Evolutionary conservation across 30 jellyfish, hydroid and myxozoan species (phyloP).

Genomic region (Kudoa iwatai): DNA sequence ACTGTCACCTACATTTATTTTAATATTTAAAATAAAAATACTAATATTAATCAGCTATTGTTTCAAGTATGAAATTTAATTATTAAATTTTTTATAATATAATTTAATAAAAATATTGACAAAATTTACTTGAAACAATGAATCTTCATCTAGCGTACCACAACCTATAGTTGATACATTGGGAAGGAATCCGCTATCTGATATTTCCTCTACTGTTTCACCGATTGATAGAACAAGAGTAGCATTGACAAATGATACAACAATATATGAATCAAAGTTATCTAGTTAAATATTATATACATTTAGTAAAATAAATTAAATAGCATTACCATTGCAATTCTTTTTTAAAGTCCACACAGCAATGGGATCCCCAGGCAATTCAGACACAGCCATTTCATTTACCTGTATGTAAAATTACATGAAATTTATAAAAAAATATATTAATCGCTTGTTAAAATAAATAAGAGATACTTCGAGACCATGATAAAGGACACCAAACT

Average conservation of each 20-base stretch:
- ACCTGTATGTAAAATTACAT: too few species aligned
- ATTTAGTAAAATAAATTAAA: too few species aligned
- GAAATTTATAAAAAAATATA: too few species aligned
- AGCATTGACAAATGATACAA: conserved; percentile 77
- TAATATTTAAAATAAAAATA: too few species aligned
- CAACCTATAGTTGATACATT: conserved; percentile 63
- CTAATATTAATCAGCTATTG: too few species aligned
- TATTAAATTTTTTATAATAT: too few species aligned
- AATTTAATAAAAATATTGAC: too few species aligned
- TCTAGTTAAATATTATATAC: conserved; percentile 20
- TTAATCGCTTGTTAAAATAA: too few species aligned
- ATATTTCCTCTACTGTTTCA: conserved; percentile 79
- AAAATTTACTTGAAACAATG: conserved; percentile 26
- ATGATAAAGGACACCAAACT: conserved; percentile 38
- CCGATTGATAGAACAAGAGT: conserved; percentile 84
- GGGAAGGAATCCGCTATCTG: conserved; percentile 88
- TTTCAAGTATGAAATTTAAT: too few species aligned
- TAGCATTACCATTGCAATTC: too few species aligned
- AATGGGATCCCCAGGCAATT: conserved; percentile 71
- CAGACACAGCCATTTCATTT: conserved; percentile 94
- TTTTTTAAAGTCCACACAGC: conserved; percentile 92
- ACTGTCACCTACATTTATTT: too few species aligned
- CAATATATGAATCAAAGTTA: conserved; percentile 53
- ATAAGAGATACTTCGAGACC: conserved; percentile 96
- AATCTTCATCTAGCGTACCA: conserved; percentile 61